phyloP scores from a whole-genome alignment of 2,797 vertebrate genomes.

The Enteromius radiatus region DNA sequence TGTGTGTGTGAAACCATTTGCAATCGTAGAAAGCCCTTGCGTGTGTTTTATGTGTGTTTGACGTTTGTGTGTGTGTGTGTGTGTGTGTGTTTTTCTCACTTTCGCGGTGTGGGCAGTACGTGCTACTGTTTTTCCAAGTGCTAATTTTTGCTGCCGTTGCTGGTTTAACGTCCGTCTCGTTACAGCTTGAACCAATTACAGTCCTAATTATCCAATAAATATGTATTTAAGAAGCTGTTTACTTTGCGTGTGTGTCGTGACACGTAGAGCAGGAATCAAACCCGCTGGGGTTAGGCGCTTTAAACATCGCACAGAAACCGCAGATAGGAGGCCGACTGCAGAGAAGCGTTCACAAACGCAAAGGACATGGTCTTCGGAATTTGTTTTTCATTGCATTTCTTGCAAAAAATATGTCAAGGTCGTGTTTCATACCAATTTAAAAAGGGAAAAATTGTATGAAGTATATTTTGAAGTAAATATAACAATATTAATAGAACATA shows the following conservation, averaged over 20 bases:
- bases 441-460: not conserved
- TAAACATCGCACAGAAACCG: not conserved
- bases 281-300: not conserved
- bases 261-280: slow-evolving; percentile 15
- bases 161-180: slow-evolving; percentile 73
- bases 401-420: not conserved
- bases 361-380: not conserved
- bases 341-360: not conserved
- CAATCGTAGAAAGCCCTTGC: not conserved
- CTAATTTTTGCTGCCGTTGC: slow-evolving; percentile 71
- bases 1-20: slow-evolving; percentile 26
- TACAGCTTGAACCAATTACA: slow-evolving; percentile 78
- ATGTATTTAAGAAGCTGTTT: slow-evolving; percentile 75
- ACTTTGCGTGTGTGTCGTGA: slow-evolving; percentile 52
- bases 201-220: slow-evolving; percentile 81
- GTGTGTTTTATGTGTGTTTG: slow-evolving; percentile 36
- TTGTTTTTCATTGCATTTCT: not conserved
- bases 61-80: slow-evolving; percentile 14
- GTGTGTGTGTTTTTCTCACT: slow-evolving; percentile 33
- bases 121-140: slow-evolving; percentile 46
- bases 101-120: slow-evolving; percentile 34
- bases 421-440: not conserved
- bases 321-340: not conserved
- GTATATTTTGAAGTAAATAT: not conserved
- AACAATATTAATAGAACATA: not conserved